Evolutionary conservation across 2,888 invertebrate genomes (phyloP), one percentile per base, ranked within the genome.

Genomic region (Trachelus stipa): DNA sequence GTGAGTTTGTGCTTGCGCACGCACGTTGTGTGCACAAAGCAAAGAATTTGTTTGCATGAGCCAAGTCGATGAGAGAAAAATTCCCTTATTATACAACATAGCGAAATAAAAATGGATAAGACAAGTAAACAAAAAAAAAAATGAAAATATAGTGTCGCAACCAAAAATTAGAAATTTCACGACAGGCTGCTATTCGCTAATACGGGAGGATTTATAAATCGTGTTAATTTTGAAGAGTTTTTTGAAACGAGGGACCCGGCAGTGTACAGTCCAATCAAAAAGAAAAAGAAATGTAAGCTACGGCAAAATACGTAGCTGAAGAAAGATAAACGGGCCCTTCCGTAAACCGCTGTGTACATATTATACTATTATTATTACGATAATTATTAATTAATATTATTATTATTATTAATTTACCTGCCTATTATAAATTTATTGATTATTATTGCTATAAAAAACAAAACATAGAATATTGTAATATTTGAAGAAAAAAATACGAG

Each of bases 391-490:
- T 85, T 84, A 83, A 82, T 68, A 76, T 73, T 73, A 81, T 80
- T 78, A 83, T 83, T 84, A 86, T 83, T 85, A 81, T 86, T 86
- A 87, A 87, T 89, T 90, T 90, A 89, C 88, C 88, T 90, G 89
- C 89, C 89, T 88, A 87, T 89, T 88, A 90, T 88, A 87, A 88
- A 90, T 89, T 89, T 87, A 90, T 89, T 87, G 84, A 87, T 87
- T 86, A 87, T 84, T 83, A 86, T 84, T 85, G 82, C 82, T 85
- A 85, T 76, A 81, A 83, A 83, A 77, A 82, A 78, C 79, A 80
- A 74, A 81, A 82, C 73, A 79, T 80, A 80, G 82, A 85, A 80
- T 83, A 85, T 82, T 84, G 80, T 82, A 84, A 84, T 79, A 78
- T 82, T 84, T 81, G 77, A 69, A 78, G 76, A 69, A 73, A 69